These are phyloP conservation scores for Netelia virgata DNA, from an alignment of 2,888 invertebrate genomes.

Conservation along the genomic window DNA sequence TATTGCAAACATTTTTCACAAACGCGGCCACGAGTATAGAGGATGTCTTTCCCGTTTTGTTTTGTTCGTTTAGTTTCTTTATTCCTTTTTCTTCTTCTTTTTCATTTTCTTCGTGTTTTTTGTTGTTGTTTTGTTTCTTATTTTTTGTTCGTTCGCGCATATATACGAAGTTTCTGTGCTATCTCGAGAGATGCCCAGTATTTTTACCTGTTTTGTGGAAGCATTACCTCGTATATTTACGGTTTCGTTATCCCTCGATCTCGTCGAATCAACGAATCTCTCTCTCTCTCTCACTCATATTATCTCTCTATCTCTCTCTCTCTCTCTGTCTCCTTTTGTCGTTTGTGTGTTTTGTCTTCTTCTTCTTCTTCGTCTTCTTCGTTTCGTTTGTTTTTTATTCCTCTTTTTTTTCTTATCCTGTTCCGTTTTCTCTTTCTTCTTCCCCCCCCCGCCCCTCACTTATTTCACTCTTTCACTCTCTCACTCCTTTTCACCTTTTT, in stretches of 20 bases:
- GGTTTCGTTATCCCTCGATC: slow-evolving; percentile 52
- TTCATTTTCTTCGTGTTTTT: not conserved
- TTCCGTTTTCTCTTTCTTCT: slow-evolving; percentile 10
- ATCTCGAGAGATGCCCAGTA: slow-evolving; percentile 47
- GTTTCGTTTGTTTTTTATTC: slow-evolving; percentile 37
- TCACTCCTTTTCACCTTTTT: slow-evolving; percentile 26
- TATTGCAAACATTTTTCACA: slow-evolving; percentile 37
- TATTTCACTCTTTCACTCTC: slow-evolving; percentile 23
- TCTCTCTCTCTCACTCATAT: slow-evolving; percentile 10
- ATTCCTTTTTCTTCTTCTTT: not conserved
- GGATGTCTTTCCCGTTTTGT: not conserved
- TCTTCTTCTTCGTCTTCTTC: not conserved
- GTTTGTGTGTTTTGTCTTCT: not conserved
- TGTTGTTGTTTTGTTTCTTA: not conserved
- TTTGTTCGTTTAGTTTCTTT: not conserved
- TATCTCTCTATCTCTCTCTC: slow-evolving; percentile 11
- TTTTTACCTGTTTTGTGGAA: slow-evolving; percentile 61
- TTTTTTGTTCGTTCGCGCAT: slow-evolving; percentile 32
- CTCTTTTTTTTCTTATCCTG: not conserved
- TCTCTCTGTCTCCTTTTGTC: slow-evolving; percentile 4
- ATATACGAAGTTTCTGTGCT: slow-evolving; percentile 55
- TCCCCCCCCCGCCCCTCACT: not conserved
- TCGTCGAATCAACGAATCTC: slow-evolving; percentile 38
- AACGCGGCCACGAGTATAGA: slow-evolving; percentile 36
- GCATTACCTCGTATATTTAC: slow-evolving; percentile 67